Evolutionary conservation across 2,797 vertebrate genomes (phyloP), one percentile per base, ranked within the genome.

Genomic region (Coluber constrictor): DNA sequence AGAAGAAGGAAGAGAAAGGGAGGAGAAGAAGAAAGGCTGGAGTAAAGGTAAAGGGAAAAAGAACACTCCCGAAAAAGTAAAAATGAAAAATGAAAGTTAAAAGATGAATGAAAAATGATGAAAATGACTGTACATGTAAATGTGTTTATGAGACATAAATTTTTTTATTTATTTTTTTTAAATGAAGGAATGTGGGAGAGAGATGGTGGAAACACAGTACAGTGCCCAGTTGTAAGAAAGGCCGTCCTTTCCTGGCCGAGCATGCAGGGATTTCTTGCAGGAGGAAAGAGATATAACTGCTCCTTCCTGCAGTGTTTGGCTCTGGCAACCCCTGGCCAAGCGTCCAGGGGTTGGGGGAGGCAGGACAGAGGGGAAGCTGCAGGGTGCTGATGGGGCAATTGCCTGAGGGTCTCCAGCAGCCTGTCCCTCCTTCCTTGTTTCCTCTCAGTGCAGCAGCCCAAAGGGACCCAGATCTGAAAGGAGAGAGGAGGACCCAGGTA

Each of bases 181-280:
- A 51, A 60, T 18, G 5, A 56, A 37, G 43, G 37, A 70, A 43
- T 0, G 18, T 23, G 27, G 1, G n/a, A 0, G 8, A 5, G 8
- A 16, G n/a, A 6, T 4, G 9, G 3, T 3, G 32, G 7, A 43
- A 0, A 3, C 12, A n/a, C 3, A 8, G 54, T 6, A n/a, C 32
- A 15, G 61, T 18, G 20, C 29, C 16, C 16, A 15, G n/a, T 9
- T 54, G 20, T n/a, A 87, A 25, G 18, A 13, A 18, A 29, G 37
- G 5, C 7, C 29, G 1, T 15, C 18, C 18, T 59, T 32, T 63
- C 56, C 23, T 29, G 57, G 90, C 90, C 6, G 4, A 43, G 32
- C 18, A 23, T 7, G 43, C 2, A 0, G 2, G 23, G 60, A 56
- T 37, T 37, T 16, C 70, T 37, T 74, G 70, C 16, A 37, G 70